These are phyloP conservation scores for Myzus persicae DNA, from an alignment of 1,140 invertebrate species.

Conservation along the genomic window DNA sequence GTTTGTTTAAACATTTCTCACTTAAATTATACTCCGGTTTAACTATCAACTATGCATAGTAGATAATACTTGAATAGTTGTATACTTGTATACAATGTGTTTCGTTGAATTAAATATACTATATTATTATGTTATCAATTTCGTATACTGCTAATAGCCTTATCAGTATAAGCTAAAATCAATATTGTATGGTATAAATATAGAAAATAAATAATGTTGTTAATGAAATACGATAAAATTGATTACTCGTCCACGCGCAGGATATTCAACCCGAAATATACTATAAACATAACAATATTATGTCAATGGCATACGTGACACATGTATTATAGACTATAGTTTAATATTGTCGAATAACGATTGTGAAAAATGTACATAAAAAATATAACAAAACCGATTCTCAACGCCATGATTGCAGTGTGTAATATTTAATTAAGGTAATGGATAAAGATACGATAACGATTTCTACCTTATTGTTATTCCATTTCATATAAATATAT, in stretches of 20 bases:
- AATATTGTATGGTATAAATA: neutral
- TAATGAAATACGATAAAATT: neutral
- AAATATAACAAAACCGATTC: neutral
- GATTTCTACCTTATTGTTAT: neutral
- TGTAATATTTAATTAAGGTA: neutral
- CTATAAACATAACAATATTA: neutral
- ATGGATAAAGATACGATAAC: neutral
- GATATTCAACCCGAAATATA: slow-evolving; percentile 9
- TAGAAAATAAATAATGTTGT: neutral
- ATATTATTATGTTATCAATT: neutral
- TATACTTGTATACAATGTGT: too few relatives aligned
- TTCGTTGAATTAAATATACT: too few relatives aligned
- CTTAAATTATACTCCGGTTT: neutral
- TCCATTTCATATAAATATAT: neutral
- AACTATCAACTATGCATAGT: neutral
- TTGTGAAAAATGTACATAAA: neutral
- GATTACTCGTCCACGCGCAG: neutral
- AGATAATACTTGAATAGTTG: neutral
- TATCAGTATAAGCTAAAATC: neutral
- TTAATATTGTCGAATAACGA: neutral
- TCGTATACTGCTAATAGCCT: neutral
- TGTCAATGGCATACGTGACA: neutral
- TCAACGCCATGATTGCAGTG: neutral
- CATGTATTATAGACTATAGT: neutral
- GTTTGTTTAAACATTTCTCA: neutral